Conservation (phyloP, 2,797 vertebrate species). For the Ispidina lecontei region DNA sequence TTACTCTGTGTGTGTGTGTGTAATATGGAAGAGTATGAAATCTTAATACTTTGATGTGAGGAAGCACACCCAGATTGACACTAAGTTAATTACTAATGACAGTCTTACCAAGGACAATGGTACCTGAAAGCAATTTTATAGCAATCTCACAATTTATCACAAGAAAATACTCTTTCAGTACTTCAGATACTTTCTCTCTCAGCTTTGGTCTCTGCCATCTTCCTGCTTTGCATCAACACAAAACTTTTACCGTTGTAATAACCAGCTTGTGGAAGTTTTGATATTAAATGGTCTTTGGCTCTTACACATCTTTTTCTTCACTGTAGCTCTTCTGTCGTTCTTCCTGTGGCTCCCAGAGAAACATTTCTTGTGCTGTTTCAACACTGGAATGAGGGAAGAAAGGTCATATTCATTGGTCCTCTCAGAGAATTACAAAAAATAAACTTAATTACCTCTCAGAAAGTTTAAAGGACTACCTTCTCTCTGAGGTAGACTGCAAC, state of each 20-base stretch:
- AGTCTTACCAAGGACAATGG: background rate
- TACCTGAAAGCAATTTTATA: background rate
- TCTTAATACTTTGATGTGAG: background rate
- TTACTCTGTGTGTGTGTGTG: background rate
- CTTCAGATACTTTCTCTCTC: background rate
- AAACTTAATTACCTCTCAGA: background rate
- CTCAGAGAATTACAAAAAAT: background rate
- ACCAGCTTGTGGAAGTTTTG: background rate
- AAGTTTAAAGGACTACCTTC: background rate
- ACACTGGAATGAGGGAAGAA: conserved; percentile 53
- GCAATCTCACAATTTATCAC: background rate
- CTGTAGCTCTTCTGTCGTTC: background rate
- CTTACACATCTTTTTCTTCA: conserved; percentile 66
- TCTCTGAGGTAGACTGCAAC: background rate
- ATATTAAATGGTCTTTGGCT: background rate
- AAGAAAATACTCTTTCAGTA: background rate
- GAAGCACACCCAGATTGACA: background rate
- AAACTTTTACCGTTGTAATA: background rate
- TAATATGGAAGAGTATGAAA: background rate
- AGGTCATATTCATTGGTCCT: background rate
- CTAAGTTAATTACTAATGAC: background rate
- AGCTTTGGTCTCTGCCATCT: background rate
- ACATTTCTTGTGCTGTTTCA: background rate
- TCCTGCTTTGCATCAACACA: background rate
- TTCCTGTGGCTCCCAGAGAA: conserved; percentile 12